These are phyloP conservation scores for Triplophysa tibetana DNA, from an alignment of 2,113 vertebrate species.

Conservation along the genomic window DNA sequence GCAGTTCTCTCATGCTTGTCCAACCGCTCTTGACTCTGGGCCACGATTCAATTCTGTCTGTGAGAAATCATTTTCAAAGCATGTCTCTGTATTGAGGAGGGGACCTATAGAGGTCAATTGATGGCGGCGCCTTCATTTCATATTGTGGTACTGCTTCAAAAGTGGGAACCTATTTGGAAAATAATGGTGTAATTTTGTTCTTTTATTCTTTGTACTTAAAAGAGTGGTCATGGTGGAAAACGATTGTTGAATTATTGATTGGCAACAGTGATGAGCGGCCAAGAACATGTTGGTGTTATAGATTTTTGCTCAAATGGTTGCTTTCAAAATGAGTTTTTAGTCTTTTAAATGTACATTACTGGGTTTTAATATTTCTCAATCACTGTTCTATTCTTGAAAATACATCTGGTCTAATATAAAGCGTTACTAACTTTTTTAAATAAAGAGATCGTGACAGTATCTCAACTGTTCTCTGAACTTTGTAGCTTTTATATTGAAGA, in stretches of 20 bases:
- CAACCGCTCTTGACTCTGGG: slow-evolving; percentile 39
- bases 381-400: too few species aligned
- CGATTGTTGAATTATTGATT: slow-evolving; percentile 37
- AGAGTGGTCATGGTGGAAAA: neutral
- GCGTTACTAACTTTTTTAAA: neutral
- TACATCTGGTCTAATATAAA: too few species aligned
- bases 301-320: neutral
- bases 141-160: neutral
- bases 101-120: slow-evolving; percentile 38
- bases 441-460: neutral
- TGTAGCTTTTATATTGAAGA: neutral
- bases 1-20: slow-evolving; percentile 25
- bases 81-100: slow-evolving; percentile 21
- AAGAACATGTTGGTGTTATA: neutral
- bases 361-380: neutral
- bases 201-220: slow-evolving; percentile 20
- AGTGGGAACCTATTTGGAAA: slow-evolving; percentile 24
- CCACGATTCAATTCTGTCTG: slow-evolving; percentile 35
- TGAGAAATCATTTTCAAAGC: slow-evolving; percentile 43
- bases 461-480: neutral
- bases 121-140: slow-evolving; percentile 24
- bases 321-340: neutral
- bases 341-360: neutral
- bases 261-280: too few species aligned
- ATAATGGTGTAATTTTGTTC: slow-evolving; percentile 19